Percentiles rank a stretch among this genome's conserved stretches.
These are phyloP conservation scores for Rhabdornis inornatus DNA, from an alignment of 2,113 vertebrate species.

Conservation along the genomic window DNA sequence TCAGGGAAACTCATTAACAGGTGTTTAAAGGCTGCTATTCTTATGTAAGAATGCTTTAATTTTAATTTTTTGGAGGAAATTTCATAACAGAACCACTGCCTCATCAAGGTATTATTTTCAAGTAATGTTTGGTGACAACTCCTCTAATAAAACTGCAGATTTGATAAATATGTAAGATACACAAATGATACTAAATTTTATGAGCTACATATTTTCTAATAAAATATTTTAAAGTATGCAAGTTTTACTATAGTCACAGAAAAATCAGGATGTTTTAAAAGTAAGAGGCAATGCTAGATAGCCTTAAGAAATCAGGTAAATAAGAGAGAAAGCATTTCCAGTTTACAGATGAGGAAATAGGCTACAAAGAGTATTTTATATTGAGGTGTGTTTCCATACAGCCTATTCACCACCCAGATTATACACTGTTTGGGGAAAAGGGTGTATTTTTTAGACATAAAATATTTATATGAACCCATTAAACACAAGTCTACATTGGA, in stretches of 20 bases:
- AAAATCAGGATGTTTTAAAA: not conserved
- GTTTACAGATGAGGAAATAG: not conserved
- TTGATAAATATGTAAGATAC: not conserved
- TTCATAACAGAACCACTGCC: not conserved
- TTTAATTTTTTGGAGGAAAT: not conserved
- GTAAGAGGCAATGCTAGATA: not conserved
- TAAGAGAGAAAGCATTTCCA: not conserved
- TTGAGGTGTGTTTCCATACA: not conserved
- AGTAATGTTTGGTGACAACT: not conserved
- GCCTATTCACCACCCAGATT: not conserved
- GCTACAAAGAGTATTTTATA: not conserved
- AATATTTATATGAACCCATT: not conserved
- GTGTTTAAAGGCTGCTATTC: not conserved
- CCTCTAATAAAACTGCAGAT: not conserved
- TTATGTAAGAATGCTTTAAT: not conserved
- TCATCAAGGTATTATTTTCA: not conserved
- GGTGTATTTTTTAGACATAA: not conserved
- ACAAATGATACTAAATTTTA: not conserved
- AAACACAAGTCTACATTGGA: not conserved
- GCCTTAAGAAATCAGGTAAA: not conserved
- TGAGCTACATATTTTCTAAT: not conserved
- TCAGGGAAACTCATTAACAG: not conserved
- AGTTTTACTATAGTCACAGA: not conserved
- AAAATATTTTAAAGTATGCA: not conserved
- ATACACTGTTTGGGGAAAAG: not conserved